These are phyloP conservation scores for Chelon labrosus DNA, from an alignment of 2,797 vertebrate species.

Conservation along the genomic window DNA sequence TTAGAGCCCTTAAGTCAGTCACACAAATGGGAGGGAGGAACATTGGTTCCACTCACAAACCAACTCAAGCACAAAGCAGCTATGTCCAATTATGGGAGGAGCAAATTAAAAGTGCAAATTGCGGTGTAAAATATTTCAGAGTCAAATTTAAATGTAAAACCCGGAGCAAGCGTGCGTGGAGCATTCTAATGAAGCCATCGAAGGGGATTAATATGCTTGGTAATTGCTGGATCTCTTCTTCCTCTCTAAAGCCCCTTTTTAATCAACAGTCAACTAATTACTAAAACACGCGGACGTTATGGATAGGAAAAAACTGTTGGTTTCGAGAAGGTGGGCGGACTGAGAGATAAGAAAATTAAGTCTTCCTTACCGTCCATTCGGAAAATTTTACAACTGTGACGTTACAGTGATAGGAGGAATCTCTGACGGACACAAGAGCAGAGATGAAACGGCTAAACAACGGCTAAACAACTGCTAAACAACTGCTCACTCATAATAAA, in stretches of 20 bases:
- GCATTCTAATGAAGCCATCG: conserved; percentile 83
- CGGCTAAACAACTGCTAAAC: neutral
- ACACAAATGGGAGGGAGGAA: conserved; percentile 36
- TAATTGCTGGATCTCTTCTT: conserved; percentile 80
- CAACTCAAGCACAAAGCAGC: conserved; percentile 69
- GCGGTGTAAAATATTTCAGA: conserved; percentile 72
- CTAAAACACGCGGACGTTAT: conserved; percentile 64
- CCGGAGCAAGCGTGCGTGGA: conserved; percentile 66
- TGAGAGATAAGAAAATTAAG: conserved; percentile 43
- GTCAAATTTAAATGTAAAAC: conserved; percentile 83
- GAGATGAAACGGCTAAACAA: conserved; percentile 34
- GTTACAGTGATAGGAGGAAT: conserved; percentile 29
- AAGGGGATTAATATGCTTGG: conserved; percentile 81
- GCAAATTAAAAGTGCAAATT: conserved; percentile 83
- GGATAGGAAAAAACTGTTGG: conserved; percentile 52
- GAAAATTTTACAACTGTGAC: conserved; percentile 25
- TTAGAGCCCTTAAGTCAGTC: conserved; percentile 17
- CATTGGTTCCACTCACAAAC: conserved; percentile 63
- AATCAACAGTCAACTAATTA: conserved; percentile 82
- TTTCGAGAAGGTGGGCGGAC: conserved; percentile 56
- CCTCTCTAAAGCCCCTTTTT: conserved; percentile 72
- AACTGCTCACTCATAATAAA: conserved; percentile 55
- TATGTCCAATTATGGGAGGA: conserved; percentile 73
- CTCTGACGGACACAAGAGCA: conserved; percentile 23
- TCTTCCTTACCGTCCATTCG: neutral